These are phyloP conservation scores for Rhodophaea formosa DNA, from an alignment of 2,888 invertebrate genomes.

Conservation along the genomic window DNA sequence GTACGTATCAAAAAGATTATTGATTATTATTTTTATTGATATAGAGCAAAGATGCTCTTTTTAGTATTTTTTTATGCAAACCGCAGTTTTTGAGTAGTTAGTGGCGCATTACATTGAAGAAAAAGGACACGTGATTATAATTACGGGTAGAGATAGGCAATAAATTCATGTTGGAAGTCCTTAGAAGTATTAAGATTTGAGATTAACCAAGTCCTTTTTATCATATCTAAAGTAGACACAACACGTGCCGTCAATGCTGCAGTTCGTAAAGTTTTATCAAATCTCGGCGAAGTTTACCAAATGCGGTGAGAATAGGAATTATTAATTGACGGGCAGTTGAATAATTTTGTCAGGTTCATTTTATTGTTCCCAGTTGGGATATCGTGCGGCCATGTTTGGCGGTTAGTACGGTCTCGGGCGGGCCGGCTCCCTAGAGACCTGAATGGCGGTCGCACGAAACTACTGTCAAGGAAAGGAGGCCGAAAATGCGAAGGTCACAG, in stretches of 20 bases:
- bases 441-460: constrained; percentile 60
- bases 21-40: too few relatives aligned
- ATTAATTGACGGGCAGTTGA: constrained; percentile 49
- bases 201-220: too few relatives aligned
- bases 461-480: constrained; percentile 54
- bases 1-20: too few relatives aligned
- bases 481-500: constrained; percentile 71
- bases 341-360: constrained; percentile 48
- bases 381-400: constrained; percentile 61
- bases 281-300: constrained; percentile 3
- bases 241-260: background rate
- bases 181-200: too few relatives aligned
- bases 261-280: constrained; percentile 1
- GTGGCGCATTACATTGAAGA: too few relatives aligned
- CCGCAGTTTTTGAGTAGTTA: too few relatives aligned
- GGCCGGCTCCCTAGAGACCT: constrained; percentile 58
- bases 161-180: too few relatives aligned
- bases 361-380: constrained; percentile 55
- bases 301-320: constrained; percentile 39
- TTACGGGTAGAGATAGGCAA: too few relatives aligned
- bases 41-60: too few relatives aligned
- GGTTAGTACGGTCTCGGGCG: constrained; percentile 55
- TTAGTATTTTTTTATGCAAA: too few relatives aligned
- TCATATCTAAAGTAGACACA: background rate
- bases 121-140: too few relatives aligned